Conservation (phyloP, 2,113 vertebrate species). For the Myotis yumanensis region DNA sequence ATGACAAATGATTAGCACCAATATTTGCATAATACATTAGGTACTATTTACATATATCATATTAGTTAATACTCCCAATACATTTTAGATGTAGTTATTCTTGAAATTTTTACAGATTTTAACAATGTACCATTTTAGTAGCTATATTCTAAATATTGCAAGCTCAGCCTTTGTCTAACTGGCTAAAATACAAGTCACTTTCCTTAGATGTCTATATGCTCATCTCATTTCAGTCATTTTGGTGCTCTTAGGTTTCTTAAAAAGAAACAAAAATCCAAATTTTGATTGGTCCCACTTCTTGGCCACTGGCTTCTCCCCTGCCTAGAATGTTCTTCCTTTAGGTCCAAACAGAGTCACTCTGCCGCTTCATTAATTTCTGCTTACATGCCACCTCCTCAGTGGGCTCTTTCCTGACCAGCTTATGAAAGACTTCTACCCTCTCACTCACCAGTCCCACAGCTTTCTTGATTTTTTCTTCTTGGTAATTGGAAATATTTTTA, state of each 20-base stretch:
- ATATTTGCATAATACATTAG: not conserved
- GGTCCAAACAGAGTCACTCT: not conserved
- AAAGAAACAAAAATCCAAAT: not conserved
- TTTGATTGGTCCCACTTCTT: not conserved
- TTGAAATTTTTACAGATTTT: not conserved
- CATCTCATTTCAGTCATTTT: not conserved
- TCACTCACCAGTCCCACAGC: not conserved
- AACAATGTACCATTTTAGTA: not conserved
- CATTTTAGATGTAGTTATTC: not conserved
- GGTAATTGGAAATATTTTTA: not conserved
- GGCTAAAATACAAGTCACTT: not conserved
- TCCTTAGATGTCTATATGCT: not conserved
- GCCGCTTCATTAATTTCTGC: not conserved
- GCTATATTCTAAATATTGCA: not conserved
- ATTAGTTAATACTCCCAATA: not conserved
- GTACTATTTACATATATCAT: not conserved
- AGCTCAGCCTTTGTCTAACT: not conserved
- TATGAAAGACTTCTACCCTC: not conserved
- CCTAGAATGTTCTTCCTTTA: not conserved
- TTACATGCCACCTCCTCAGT: not conserved
- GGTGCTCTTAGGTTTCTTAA: not conserved
- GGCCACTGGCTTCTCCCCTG: not conserved
- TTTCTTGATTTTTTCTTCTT: not conserved
- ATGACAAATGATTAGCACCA: not conserved
- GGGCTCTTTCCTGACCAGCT: not conserved